Percentiles rank a stretch among this genome's conserved stretches.
These are phyloP conservation scores for Brachionus paranguensis DNA, from an alignment of 1,140 invertebrate genomes.

Conservation along the genomic window DNA sequence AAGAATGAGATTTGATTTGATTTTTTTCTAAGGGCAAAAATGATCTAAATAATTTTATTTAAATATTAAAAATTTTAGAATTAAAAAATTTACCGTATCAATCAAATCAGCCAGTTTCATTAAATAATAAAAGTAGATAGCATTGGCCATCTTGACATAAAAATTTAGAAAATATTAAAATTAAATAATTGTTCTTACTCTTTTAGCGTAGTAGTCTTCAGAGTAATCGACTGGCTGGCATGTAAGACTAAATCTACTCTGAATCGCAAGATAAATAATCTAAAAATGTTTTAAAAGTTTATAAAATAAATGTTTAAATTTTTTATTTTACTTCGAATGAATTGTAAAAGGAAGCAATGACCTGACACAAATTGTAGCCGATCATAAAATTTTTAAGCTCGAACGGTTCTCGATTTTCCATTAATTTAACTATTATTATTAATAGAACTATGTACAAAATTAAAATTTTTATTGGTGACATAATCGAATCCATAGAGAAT, in stretches of 20 bases:
- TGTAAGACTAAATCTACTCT: neutral
- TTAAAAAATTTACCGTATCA: constrained; percentile 41
- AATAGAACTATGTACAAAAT: neutral
- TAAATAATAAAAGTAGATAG: constrained; percentile 44
- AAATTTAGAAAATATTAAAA: neutral
- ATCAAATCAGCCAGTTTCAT: constrained; percentile 44
- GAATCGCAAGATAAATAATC: neutral
- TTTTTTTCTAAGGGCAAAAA: constrained; percentile 65
- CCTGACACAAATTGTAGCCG: constrained; percentile 25
- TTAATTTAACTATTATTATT: neutral
- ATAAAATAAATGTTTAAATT: neutral
- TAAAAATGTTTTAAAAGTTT: neutral
- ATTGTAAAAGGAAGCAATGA: neutral
- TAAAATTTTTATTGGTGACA: neutral
- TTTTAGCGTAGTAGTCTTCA: neutral
- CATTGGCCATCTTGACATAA: constrained; percentile 38
- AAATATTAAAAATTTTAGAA: neutral
- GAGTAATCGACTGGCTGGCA: constrained; percentile 40
- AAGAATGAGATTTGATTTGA: constrained; percentile 69
- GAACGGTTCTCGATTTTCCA: constrained; percentile 19
- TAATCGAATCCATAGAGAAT: neutral
- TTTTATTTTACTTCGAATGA: constrained; percentile 18
- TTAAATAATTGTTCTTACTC: neutral
- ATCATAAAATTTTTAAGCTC: constrained; percentile 15
- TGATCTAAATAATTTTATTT: neutral